These are phyloP conservation scores for Atlantisia rogersi DNA, from an alignment of 2,113 vertebrate genomes.

Conservation along the genomic window DNA sequence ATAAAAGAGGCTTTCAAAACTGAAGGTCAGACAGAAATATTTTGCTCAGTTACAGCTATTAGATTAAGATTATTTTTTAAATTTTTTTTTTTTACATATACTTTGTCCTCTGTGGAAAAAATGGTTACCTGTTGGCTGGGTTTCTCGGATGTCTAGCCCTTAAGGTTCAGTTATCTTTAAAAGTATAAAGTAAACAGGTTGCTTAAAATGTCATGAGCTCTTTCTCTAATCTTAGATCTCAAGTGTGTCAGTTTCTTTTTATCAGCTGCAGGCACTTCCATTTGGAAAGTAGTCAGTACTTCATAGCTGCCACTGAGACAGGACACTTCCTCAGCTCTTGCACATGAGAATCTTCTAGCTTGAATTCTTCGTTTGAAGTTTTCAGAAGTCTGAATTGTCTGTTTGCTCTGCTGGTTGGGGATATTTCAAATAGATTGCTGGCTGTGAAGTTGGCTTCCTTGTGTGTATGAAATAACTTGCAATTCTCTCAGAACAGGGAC, in stretches of 20 bases:
- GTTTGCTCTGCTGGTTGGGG: not conserved
- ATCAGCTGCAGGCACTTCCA: not conserved
- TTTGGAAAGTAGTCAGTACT: not conserved
- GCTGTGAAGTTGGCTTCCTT: not conserved
- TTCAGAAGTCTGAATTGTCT: not conserved
- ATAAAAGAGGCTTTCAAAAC: not conserved
- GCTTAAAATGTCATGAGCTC: slow-evolving; percentile 46
- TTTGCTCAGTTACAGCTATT: not conserved
- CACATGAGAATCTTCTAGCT: not conserved
- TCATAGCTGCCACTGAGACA: not conserved
- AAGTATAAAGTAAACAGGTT: slow-evolving; percentile 26
- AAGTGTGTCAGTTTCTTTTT: slow-evolving; percentile 6
- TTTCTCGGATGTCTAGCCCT: not conserved
- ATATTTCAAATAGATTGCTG: not conserved
- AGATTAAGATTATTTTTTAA: not conserved
- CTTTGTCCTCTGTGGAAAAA: not conserved
- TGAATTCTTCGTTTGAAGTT: not conserved
- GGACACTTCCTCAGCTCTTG: not conserved
- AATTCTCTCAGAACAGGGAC: not conserved
- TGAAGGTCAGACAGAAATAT: not conserved
- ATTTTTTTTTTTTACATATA: not conserved
- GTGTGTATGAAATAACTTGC: not conserved
- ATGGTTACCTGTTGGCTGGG: not conserved
- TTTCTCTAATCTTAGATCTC: slow-evolving; percentile 42
- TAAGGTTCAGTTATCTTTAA: slow-evolving; percentile 40